Evolutionary conservation across 2,888 invertebrate species (phyloP).

Genomic region (Hanleya hanleyi): DNA sequence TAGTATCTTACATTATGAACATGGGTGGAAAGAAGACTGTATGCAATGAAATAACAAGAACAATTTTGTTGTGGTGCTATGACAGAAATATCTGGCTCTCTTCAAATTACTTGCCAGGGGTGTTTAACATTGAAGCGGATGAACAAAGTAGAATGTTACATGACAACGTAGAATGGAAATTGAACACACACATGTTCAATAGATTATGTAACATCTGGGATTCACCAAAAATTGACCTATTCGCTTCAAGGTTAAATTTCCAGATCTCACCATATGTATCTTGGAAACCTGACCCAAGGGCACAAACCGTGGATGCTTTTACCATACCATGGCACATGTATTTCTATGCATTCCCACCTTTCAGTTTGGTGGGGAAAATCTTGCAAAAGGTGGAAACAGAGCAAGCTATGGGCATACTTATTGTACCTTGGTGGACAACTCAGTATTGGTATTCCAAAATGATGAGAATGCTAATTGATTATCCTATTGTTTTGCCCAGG

Average conservation of each 20-base stretch:
- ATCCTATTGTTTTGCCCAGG: neutral
- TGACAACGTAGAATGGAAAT: neutral
- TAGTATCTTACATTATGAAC: too few relatives aligned
- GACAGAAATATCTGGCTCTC: neutral
- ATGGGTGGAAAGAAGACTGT: neutral
- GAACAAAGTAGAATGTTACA: neutral
- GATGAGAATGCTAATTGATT: neutral
- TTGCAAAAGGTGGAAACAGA: conserved; percentile 13
- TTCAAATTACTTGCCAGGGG: neutral
- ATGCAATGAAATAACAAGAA: neutral
- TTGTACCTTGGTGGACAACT: conserved; percentile 16
- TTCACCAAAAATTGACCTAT: neutral
- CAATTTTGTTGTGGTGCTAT: neutral
- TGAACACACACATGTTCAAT: neutral
- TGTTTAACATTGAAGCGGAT: neutral
- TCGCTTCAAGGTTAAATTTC: neutral
- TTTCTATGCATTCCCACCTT: conserved; percentile 5
- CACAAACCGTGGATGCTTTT: neutral
- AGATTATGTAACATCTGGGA: neutral
- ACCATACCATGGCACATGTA: neutral
- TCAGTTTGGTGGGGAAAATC: neutral
- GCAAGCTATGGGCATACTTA: neutral
- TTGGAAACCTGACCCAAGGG: neutral
- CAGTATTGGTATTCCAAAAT: conserved; percentile 10
- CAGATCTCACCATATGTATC: neutral